Evolutionary conservation across 2,797 vertebrate genomes (phyloP).

Genomic region (Gymnocypris eckloni): DNA sequence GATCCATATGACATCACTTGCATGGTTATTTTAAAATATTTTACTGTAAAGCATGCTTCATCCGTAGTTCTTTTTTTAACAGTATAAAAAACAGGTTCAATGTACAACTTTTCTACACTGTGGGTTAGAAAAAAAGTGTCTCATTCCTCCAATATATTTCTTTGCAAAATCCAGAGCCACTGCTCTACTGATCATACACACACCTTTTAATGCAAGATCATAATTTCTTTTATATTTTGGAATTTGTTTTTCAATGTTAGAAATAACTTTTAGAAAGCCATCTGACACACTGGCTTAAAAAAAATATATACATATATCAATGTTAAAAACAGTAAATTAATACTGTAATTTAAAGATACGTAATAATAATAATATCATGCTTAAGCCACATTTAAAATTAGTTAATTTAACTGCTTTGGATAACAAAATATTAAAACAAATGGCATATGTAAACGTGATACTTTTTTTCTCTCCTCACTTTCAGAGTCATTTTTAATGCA

Average conservation of each 20-base stretch:
- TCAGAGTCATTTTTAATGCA: background rate
- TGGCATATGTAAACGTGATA: background rate
- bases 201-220: background rate
- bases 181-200: background rate
- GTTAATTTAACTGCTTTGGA: too few relatives aligned
- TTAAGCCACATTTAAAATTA: background rate
- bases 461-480: background rate
- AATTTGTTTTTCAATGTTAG: background rate
- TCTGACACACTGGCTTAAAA: background rate
- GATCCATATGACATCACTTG: background rate
- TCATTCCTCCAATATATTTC: background rate
- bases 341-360: background rate
- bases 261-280: background rate
- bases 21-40: background rate
- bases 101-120: background rate
- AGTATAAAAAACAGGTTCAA: slow-evolving; percentile 26
- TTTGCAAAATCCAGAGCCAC: background rate
- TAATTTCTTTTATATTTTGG: background rate
- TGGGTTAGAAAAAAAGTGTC: background rate
- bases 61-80: background rate
- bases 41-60: background rate
- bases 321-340: background rate
- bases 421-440: background rate
- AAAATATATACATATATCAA: background rate
- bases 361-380: too few relatives aligned